Percentiles rank a stretch among this genome's conserved stretches.
Conservation (phyloP, 2,888 invertebrate genomes). For the Drosophila mercatorum region DNA sequence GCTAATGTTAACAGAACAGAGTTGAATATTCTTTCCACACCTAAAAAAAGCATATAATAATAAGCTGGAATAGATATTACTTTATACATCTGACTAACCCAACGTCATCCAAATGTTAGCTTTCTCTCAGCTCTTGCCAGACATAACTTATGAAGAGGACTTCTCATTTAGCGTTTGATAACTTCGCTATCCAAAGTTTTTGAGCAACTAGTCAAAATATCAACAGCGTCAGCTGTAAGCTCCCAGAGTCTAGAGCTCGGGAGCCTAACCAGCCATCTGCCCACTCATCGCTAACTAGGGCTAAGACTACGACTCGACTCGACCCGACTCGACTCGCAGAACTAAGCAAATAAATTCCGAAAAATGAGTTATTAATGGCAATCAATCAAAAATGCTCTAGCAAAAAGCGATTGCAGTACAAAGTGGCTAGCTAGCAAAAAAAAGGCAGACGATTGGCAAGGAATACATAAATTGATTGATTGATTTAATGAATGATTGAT, state of each 20-base stretch:
- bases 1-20: not conserved
- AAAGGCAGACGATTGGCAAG: conserved; percentile 39
- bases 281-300: conserved; percentile 46
- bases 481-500: conserved; percentile 82
- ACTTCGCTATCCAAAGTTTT: conserved; percentile 1
- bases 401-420: conserved; percentile 47
- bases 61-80: too few relatives aligned
- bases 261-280: conserved; percentile 40
- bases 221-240: conserved; percentile 17
- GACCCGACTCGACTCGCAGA: conserved; percentile 13
- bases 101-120: not conserved
- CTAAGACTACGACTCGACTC: conserved; percentile 18
- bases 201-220: conserved; percentile 33
- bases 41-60: not conserved
- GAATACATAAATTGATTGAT: conserved; percentile 78
- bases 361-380: conserved; percentile 79
- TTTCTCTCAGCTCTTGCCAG: not conserved
- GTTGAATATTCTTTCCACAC: not conserved
- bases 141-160: not conserved
- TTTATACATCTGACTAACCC: too few relatives aligned
- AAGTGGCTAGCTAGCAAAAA: conserved; percentile 26
- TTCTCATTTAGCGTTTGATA: not conserved
- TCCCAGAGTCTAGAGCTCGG: not conserved
- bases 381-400: conserved; percentile 69
- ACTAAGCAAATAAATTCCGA: conserved; percentile 61